A percentile compares a stretch with the other conserved stretches of the same genome.
phyloP scores from a whole-genome alignment of 2,797 vertebrate species.

The Premnoplex brunnescens region DNA sequence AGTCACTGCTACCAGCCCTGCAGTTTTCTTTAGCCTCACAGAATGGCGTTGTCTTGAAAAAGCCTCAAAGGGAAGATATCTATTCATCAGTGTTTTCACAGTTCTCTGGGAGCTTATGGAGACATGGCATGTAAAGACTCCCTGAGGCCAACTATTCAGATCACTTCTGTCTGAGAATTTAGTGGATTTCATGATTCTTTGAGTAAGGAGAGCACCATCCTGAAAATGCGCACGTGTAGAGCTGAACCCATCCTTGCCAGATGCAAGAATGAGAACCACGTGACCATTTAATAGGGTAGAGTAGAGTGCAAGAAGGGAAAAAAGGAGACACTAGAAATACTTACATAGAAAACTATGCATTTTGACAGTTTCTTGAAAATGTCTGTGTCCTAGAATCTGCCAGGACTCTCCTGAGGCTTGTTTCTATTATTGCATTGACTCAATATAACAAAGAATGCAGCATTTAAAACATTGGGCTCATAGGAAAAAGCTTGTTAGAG shows the following conservation, averaged over 20 bases:
- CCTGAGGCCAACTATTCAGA: background rate
- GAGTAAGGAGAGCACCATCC: background rate
- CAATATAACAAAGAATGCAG: background rate
- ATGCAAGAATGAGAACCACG: background rate
- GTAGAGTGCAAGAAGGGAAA: background rate
- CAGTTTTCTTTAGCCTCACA: background rate
- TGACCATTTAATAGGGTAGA: background rate
- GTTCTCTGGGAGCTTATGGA: background rate
- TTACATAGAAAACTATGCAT: background rate
- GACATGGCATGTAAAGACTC: background rate
- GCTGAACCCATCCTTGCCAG: background rate
- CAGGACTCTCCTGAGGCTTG: background rate
- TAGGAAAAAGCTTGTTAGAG: background rate
- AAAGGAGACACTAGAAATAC: background rate
- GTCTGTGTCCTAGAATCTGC: background rate
- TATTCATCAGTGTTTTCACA: background rate
- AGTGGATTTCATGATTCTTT: background rate
- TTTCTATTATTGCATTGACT: background rate
- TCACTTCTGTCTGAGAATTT: background rate
- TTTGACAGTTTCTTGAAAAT: background rate
- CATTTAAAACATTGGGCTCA: background rate
- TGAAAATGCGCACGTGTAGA: background rate
- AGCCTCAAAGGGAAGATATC: background rate
- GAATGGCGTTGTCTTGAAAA: background rate
- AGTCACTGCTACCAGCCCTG: background rate